Evolutionary conservation across 2,888 invertebrate genomes (phyloP), one percentile per base, ranked within the genome.

Genomic region (Stenodera caucasica): DNA sequence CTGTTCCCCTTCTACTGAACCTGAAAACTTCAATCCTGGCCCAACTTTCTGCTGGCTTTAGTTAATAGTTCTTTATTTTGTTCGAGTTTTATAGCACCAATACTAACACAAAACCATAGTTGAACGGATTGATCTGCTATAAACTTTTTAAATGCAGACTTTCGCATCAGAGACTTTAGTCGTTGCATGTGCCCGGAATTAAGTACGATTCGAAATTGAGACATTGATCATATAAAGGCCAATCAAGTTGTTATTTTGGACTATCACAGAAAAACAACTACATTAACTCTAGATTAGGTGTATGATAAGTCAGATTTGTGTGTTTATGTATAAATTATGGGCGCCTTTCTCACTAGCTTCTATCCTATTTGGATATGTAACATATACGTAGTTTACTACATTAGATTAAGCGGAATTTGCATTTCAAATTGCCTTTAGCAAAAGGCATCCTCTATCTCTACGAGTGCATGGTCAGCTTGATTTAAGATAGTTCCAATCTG

Each of bases 61-160:
- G 73, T 73, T 76, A 75, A 76, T 73, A 74, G 75, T 75, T 72
- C 73, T 73, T 74, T 76, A 75, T 75, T 76, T 75, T 71, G 73
- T 75, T 72, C 63, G 71, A n/a, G 72, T 71, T 75, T 75, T 75
- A 74, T 70, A 67, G 70, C 67, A 66, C 68, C 66, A 67, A 65
- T 3, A 21, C 45, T 21, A 45, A 4, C 6, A 4, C 35, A 37
- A 11, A 2, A 32, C 12, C 35, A 21, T 7, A 64, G 64, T 69
- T 66, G 68, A 63, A 68, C 59, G 68, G 70, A 75, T 75, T 75
- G 73, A 75, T 75, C 72, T 67, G 69, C 65, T 69, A 71, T 67
- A 72, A 74, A 75, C 61, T 74, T 75, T 70, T 64, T n/a, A 66
- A 69, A 67, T 63, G 61, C 53, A 53, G 57, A 40, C 30, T 55